Evolutionary conservation across 2,888 invertebrate species (phyloP).

Genomic region (Pterostichus madidus): DNA sequence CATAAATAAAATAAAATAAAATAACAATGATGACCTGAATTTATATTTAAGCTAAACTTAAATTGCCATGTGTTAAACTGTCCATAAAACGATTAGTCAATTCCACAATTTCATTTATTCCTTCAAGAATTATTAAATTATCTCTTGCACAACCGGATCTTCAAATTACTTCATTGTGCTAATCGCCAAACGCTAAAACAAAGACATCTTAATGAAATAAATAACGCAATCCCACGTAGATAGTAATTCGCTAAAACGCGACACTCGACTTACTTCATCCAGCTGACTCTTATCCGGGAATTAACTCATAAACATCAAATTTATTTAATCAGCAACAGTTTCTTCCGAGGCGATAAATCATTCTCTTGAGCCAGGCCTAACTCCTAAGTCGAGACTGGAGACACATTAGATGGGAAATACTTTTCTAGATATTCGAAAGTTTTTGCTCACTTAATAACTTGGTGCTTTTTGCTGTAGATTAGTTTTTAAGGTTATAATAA

Average conservation of each 20-base stretch:
- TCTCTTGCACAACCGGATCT: conserved; percentile 6
- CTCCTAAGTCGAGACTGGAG: neutral
- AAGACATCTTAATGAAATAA: neutral
- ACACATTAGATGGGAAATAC: neutral
- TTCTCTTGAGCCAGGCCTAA: neutral
- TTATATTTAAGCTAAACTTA: neutral
- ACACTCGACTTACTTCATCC: conserved; percentile 10
- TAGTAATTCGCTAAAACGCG: neutral
- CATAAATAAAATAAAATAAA: no score
- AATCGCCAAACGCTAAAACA: neutral
- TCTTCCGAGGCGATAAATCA: conserved; percentile 37
- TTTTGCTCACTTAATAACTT: conserved; percentile 21
- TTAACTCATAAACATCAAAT: conserved; percentile 41
- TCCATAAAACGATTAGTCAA: neutral
- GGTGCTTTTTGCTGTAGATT: conserved; percentile 5
- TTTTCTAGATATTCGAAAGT: conserved; percentile 9
- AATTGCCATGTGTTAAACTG: neutral
- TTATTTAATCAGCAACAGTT: conserved; percentile 41
- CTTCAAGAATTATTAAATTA: conserved; percentile 30
- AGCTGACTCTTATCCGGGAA: conserved; percentile 29
- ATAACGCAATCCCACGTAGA: conserved; percentile 20
- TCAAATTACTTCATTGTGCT: conserved; percentile 36
- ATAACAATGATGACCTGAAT: neutral
- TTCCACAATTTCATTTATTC: conserved; percentile 1
- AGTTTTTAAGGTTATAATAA: conserved; percentile 38